Base-by-base conservation (phyloP, 2,797 vertebrate species). In the Paedocypris micromegethes region DNA sequence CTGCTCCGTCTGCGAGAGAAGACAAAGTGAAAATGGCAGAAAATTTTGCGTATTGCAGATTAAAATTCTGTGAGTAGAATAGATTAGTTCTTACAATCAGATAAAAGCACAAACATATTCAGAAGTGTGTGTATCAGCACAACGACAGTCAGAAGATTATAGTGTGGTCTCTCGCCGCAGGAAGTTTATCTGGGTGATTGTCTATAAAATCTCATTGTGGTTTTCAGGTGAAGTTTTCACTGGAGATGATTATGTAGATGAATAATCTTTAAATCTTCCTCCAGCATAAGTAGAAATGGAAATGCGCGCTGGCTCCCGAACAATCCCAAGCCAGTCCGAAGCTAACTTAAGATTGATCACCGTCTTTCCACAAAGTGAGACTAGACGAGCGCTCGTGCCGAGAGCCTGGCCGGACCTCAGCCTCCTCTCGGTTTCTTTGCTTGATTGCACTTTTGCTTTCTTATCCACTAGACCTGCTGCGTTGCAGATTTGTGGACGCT, bases 371-470 rank as follows among this genome's bases (percentile, higher is more conserved):
- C 50, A 55, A 43, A 55, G 58, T 49, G 66, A 61, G 51, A 37
- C 42, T 61, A 48, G 61, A 63, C 59, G 56, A 56, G 54, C 54
- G 59, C 37, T 23, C 23, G 23, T 23, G 23, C 23, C 23, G 23
- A 23, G 23, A 23, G 23, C 23, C 23, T 23, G 23, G 23, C 23
- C 23, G 44, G 43, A 55, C 61, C 6, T 50, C 64, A 39, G 66
- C 49, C 38, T 72, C 72, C 64, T 62, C 48, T 61, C 5, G 67
- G 75, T 74, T 64, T 50, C 62, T 48, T 70, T 49, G 70, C 67
- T 69, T 78, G 76, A 78, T 80, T 75, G 70, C 72, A 73, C 70
- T 72, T 76, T 67, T 71, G 74, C 78, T 77, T 80, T 72, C 53
- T 62, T 40, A 57, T 66, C 68, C 72, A 49, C 73, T 50, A 52